Base-by-base conservation (phyloP, 2,888 invertebrate genomes). In the Clepsis dumicolana region DNA sequence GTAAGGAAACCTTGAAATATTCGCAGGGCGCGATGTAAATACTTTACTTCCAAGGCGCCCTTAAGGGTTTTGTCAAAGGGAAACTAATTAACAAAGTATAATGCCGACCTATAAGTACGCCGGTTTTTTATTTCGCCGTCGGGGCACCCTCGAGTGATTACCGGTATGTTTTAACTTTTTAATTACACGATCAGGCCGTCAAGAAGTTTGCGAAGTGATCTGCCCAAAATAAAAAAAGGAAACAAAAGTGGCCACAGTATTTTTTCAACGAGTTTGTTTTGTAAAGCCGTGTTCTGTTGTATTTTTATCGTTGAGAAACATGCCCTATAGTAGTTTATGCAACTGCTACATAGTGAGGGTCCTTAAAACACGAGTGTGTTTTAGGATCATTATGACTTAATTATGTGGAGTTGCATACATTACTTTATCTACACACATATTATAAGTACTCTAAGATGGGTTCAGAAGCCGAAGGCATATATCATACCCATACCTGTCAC, bases 1-100 rank as follows among this genome's bases (percentile, higher is more conserved):
- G 98, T 98, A 94, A 59, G 94, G 74, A 65, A 35, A 27, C 18
- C 29, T 14, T 18, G 5, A 18, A 21, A 41, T 50, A 38, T 25
- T 1, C 16, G 5, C 59, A 21, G 41, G 38, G 24, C n/a, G 12
- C 25, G 44, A 8, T 16, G 48, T 44, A 29, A 41, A 44, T 57
- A 25, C 59, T 3, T 16, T 24, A 48, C 27, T 25, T 56, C 8
- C 25, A 27, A 41, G 44, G 27, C 44, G 27, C 32, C 12, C 32
- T 57, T 29, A 4, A 44, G 7, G 41, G 48, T 16, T 57, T 59
- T 53, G 59, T 50, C 61, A 52, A 60, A 71, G 70, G 35, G 64
- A 65, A 71, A 71, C 67, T 71, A 73, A 73, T 71, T 72, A 71
- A 66, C 60, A 68, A 64, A 59, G 57, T 68, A 35, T 64, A 44